Base-by-base conservation (phyloP, 2,113 vertebrate genomes). In the Erinaceus europaeus region DNA sequence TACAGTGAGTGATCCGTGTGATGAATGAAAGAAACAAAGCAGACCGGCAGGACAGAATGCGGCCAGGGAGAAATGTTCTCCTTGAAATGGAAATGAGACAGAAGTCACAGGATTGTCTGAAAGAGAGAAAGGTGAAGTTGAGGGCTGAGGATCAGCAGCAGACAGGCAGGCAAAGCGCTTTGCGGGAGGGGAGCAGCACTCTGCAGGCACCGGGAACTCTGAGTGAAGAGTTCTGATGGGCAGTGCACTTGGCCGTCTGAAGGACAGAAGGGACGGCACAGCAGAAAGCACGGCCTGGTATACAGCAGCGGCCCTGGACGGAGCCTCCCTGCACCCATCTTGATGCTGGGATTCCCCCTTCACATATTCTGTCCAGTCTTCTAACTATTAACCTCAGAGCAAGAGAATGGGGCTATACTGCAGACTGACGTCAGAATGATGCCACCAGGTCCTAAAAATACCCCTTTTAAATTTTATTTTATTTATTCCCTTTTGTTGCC, bases 11-110 rank as follows among this genome's bases (percentile, higher is more conserved):
- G 9, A 83, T 59, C 44, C 64, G 71, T 15, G 25, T 0, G 5
- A 48, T 68, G 38, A 84, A 52, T 65, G n/a, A n/a, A n/a, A n/a
- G n/a, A n/a, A n/a, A n/a, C n/a, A 84, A 80, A 87, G 61, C 20
- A 68, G 36, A 52, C 42, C 67, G 38, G 81, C 21, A 9, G 21
- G 23, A 62, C 1, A 86, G 13, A 72, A 65, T n/a, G 10, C 6
- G 18, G 72, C 15, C 57, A 38, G 11, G 12, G 18, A 74, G 20
- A 84, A 40, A 91, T 17, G 18, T 40, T 15, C 18, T 52, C 40
- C 21, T 89, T 86, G 61, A 84, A 75, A 48, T 48, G 23, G 5
- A 21, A 8, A 6, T 57, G 0, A 5, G 9, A 9, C 29, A 89
- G 38, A 74, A 83, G 46, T 80, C 36, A 75, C 23, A 61, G 21